Percentiles rank a stretch among this genome's conserved stretches.
Evolutionary conservation across 2,888 invertebrate species (phyloP).

Genomic region (Mystacides longicornis): DNA sequence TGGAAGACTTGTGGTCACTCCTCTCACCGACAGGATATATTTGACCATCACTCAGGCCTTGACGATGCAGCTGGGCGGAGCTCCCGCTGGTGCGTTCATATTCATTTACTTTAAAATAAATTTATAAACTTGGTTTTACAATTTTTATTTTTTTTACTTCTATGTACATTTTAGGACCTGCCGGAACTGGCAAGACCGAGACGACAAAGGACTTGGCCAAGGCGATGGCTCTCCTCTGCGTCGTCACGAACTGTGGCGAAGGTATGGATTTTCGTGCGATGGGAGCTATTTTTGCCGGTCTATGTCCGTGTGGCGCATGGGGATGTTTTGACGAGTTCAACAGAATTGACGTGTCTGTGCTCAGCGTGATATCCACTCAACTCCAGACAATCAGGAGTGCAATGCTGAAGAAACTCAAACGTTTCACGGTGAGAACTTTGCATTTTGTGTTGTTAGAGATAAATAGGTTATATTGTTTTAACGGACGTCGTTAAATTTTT

Average conservation of each 20-base stretch:
- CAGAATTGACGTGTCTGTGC: slow-evolving; percentile 83
- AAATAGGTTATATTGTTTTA: not conserved
- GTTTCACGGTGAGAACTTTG: slow-evolving; percentile 58
- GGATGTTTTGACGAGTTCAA: slow-evolving; percentile 96
- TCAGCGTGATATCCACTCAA: slow-evolving; percentile 89
- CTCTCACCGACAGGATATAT: slow-evolving; percentile 87
- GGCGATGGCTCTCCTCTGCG: slow-evolving; percentile 72
- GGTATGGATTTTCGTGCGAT: slow-evolving; percentile 87
- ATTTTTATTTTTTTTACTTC: no score
- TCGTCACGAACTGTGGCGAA: slow-evolving; percentile 89
- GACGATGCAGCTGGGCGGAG: slow-evolving; percentile 85
- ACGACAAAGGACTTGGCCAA: slow-evolving; percentile 89
- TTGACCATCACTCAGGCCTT: slow-evolving; percentile 89
- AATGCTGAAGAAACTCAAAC: slow-evolving; percentile 62
- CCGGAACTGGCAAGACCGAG: slow-evolving; percentile 86
- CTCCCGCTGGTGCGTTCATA: slow-evolving; percentile 68
- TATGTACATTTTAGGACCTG: slow-evolving; percentile 58
- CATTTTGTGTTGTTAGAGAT: not conserved
- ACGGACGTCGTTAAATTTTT: not conserved
- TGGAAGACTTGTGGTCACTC: slow-evolving; percentile 85
- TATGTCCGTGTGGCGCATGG: slow-evolving; percentile 89
- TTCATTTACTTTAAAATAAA: not conserved
- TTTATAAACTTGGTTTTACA: no score
- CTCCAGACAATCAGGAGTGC: slow-evolving; percentile 84
- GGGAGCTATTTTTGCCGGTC: slow-evolving; percentile 65